Evolutionary conservation across 2,113 vertebrate genomes (phyloP).

Genomic region (Phrynosoma platyrhinos): DNA sequence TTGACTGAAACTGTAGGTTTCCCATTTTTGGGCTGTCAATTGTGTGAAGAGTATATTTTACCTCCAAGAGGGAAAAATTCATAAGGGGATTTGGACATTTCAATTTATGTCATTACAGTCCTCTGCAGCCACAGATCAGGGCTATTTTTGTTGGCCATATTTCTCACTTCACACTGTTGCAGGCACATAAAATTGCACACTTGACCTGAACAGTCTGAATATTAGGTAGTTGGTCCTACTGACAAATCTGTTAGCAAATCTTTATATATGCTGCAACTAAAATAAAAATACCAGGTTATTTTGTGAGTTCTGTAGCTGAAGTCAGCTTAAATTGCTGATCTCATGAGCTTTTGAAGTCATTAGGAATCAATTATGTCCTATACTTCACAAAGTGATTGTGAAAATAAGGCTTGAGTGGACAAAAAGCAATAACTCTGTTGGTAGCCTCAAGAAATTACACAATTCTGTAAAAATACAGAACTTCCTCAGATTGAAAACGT

Average conservation of each 20-base stretch:
- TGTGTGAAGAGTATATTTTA: too few species aligned
- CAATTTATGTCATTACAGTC: not conserved
- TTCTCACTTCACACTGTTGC: not conserved
- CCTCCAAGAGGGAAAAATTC: too few species aligned
- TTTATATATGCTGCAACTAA: slow-evolving; percentile 2
- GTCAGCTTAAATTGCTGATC: slow-evolving; percentile 33
- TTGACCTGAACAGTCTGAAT: not conserved
- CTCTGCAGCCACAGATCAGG: not conserved
- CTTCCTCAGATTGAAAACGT: slow-evolving; percentile 45
- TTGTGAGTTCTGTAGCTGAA: slow-evolving; percentile 41
- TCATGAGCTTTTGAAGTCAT: slow-evolving; percentile 34
- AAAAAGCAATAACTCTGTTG: slow-evolving; percentile 17
- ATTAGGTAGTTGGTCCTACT: not conserved
- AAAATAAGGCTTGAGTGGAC: slow-evolving; percentile 34
- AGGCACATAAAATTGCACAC: not conserved
- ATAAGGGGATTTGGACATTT: not conserved
- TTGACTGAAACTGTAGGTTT: too few species aligned
- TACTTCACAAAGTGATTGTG: slow-evolving; percentile 22
- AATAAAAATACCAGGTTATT: not conserved
- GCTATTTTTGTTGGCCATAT: not conserved
- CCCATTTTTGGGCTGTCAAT: too few species aligned
- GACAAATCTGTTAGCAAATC: not conserved
- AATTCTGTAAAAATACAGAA: slow-evolving; percentile 33
- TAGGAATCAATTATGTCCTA: not conserved
- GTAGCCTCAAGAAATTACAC: slow-evolving; percentile 16